Percentiles rank a stretch among this genome's conserved stretches.
Conservation (phyloP, 2,888 invertebrate species). For the Megaustenia siamemsis region DNA sequence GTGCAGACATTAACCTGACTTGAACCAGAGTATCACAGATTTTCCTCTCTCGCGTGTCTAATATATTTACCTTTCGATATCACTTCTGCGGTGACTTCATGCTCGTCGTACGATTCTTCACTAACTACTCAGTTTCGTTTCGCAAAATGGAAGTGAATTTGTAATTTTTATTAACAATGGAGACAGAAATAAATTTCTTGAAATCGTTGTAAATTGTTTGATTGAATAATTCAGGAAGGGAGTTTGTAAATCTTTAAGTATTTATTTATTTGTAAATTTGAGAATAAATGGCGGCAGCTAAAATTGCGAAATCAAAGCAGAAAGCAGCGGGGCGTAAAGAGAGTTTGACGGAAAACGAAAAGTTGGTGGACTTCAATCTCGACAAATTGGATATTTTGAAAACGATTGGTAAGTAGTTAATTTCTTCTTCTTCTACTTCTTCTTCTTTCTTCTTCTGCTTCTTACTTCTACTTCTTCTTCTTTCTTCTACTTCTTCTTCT, state of each 20-base stretch:
- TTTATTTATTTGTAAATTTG: too few relatives aligned
- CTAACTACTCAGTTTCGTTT: too few relatives aligned
- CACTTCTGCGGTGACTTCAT: too few relatives aligned
- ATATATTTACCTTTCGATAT: too few relatives aligned
- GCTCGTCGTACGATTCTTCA: too few relatives aligned
- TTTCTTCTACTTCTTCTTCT: background rate
- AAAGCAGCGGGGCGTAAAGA: background rate
- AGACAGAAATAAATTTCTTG: background rate
- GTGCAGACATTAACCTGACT: too few relatives aligned
- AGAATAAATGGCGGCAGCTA: conserved; percentile 34
- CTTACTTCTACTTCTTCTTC: too few relatives aligned
- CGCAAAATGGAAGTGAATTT: too few relatives aligned
- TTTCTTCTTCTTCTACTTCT: background rate
- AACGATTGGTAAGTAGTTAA: conserved; percentile 19
- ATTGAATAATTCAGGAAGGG: background rate
- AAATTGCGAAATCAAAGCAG: conserved; percentile 15
- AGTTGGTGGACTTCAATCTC: background rate
- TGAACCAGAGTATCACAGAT: too few relatives aligned
- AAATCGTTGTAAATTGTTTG: background rate
- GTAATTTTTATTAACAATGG: too few relatives aligned
- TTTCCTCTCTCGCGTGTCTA: too few relatives aligned
- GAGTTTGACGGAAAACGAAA: background rate
- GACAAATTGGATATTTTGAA: conserved; percentile 41
- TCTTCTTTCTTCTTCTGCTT: too few relatives aligned
- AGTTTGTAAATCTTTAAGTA: background rate